Evolutionary conservation across 1,140 invertebrate species (phyloP).

Genomic region (Drosophila guanche): DNA sequence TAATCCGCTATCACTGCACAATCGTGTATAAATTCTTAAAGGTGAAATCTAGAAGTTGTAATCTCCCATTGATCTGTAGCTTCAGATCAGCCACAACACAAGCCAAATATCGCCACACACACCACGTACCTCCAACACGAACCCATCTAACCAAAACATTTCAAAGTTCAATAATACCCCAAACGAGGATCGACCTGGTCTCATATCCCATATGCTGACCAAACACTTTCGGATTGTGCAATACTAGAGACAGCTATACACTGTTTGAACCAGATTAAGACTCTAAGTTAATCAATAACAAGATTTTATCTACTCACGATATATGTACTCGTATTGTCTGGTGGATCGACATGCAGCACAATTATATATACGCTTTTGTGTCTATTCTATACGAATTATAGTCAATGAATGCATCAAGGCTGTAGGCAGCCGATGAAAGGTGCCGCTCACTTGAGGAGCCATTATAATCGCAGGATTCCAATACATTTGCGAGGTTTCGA

Average conservation of each 20-base stretch:
- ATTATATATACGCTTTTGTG: too few species aligned
- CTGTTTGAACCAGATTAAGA: too few species aligned
- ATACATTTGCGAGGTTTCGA: slow-evolving; percentile 14
- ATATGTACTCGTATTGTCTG: too few species aligned
- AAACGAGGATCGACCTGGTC: slow-evolving; percentile 6
- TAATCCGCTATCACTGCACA: slow-evolving; percentile 14
- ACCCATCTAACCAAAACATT: slow-evolving; percentile 33
- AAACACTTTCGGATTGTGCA: too few species aligned
- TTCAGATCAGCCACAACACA: slow-evolving; percentile 13
- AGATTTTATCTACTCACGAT: too few species aligned
- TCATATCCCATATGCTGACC: too few species aligned
- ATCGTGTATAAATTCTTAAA: slow-evolving; percentile 32
- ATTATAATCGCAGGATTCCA: background rate
- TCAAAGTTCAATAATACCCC: slow-evolving; percentile 8
- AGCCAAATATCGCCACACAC: slow-evolving; percentile 58
- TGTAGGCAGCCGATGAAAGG: too few species aligned
- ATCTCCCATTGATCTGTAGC: slow-evolving; percentile 9
- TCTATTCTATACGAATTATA: too few species aligned
- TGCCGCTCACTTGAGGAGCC: background rate
- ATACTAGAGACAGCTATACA: too few species aligned
- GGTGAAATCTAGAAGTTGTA: slow-evolving; percentile 54
- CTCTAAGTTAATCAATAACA: too few species aligned
- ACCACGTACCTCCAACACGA: slow-evolving; percentile 42
- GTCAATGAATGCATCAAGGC: too few species aligned
- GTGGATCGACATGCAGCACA: too few species aligned